Evolutionary conservation across 2,888 invertebrate species (phyloP), one percentile per base, ranked within the genome.

Genomic region (Eupithecia abbreviata): DNA sequence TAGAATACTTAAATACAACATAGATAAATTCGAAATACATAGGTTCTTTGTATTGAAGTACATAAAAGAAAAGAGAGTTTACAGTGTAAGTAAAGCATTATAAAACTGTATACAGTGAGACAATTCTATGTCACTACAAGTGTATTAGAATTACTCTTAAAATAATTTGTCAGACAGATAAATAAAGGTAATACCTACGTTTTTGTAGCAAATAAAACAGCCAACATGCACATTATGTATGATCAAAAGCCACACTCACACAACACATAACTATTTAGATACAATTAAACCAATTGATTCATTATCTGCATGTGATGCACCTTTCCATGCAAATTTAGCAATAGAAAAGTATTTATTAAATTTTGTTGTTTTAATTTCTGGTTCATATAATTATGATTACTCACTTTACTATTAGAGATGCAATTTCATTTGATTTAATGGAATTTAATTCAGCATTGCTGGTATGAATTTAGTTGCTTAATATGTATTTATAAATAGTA

Each of bases 181-280:
- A 30, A 30, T 0, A 3, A 18, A 30, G 10, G 4, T 42, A 3
- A 15, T 30, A 30, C 30, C 30, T 30, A 30, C 30, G 30, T 7
- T 42, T 42, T 42, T 7, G 9, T 43, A 67, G 67, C 43, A 67
- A 42, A 45, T 45, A 43, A 45, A 71, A 45, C 66, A 75, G 75
- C 45, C 65, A 75, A 72, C 67, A 75, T 72, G 67, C 75, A 75
- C 30, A 71, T 41, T 72, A 72, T 18, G 55, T 51, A 58, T 41
- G 47, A 45, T 62, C 13, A 69, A 66, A 72, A 49, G 43, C 65
- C 30, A 41, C 42, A 47, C 30, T 18, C 58, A 62, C 18, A 72
- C 65, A 66, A 41, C 49, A 42, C n/a, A 66, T 49, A 18, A 30
- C 15, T 42, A 43, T 45, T 62, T 45, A 42, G 43, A 9, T 18